Conservation (phyloP, 2,888 invertebrate genomes). For the Molorchus minor region DNA sequence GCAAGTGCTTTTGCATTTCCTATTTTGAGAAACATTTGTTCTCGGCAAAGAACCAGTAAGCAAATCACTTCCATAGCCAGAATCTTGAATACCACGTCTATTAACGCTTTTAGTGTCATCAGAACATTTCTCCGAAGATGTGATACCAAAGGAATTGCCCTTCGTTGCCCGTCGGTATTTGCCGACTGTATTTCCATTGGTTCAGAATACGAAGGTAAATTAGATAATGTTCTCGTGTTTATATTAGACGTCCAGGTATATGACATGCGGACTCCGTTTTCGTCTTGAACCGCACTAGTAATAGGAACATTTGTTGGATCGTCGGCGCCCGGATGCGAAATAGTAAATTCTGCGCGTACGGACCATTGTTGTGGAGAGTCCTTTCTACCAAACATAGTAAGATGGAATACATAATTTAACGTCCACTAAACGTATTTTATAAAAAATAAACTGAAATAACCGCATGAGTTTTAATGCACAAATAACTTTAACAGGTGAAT, state of each 20-base stretch:
- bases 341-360: slow-evolving; percentile 74
- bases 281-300: slow-evolving; percentile 60
- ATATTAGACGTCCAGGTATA: slow-evolving; percentile 62
- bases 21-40: slow-evolving; percentile 59
- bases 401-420: no score
- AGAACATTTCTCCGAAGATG: slow-evolving; percentile 55
- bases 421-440: no score
- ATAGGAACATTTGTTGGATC: slow-evolving; percentile 60
- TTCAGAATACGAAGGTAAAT: no score
- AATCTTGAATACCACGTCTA: slow-evolving; percentile 51
- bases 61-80: slow-evolving; percentile 68
- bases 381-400: slow-evolving; percentile 37
- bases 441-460: no score
- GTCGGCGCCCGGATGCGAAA: slow-evolving; percentile 64
- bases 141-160: slow-evolving; percentile 68
- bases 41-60: slow-evolving; percentile 59
- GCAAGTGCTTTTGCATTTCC: slow-evolving; percentile 73
- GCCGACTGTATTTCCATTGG: no score
- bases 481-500: no score
- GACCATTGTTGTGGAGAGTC: slow-evolving; percentile 71
- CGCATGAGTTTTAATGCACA: no score
- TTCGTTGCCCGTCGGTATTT: slow-evolving; percentile 30
- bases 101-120: slow-evolving; percentile 14
- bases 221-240: slow-evolving; percentile 24
- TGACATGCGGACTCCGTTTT: slow-evolving; percentile 67